These are phyloP conservation scores for Sebastes cheni DNA, from an alignment of 2,797 vertebrate species.

Conservation along the genomic window DNA sequence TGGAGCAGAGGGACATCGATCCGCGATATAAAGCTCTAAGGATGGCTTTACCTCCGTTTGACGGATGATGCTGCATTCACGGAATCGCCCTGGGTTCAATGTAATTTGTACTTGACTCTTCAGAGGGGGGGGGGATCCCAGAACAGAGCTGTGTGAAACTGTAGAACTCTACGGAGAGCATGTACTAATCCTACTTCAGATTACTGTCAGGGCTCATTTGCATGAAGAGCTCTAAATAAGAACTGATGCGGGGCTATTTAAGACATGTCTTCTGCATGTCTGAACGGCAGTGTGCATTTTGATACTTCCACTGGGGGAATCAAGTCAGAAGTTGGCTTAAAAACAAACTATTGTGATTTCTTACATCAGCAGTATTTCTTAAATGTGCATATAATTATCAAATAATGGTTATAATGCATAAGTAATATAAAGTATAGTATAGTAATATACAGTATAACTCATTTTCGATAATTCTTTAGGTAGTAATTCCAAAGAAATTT, in stretches of 20 bases:
- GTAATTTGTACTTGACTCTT: slow-evolving; percentile 9
- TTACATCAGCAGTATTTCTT: neutral
- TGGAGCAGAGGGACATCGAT: slow-evolving; percentile 4
- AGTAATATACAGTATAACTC: too few species aligned
- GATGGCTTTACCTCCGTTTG: neutral
- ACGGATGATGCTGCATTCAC: slow-evolving; percentile 9
- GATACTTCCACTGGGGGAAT: neutral
- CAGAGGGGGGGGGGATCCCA: neutral
- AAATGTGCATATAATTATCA: neutral
- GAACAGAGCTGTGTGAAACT: slow-evolving; percentile 39
- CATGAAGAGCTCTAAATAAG: slow-evolving; percentile 21
- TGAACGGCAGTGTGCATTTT: neutral
- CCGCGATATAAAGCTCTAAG: neutral
- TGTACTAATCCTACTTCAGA: slow-evolving; percentile 25
- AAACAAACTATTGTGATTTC: neutral
- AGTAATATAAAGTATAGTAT: too few species aligned
- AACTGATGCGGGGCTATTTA: neutral
- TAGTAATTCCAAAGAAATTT: too few species aligned
- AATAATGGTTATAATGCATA: too few species aligned
- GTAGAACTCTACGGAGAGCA: slow-evolving; percentile 13
- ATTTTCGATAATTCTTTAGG: too few species aligned
- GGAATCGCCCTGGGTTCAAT: neutral
- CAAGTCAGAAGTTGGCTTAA: neutral
- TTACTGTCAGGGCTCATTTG: slow-evolving; percentile 33
- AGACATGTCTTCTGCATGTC: neutral